Evolutionary conservation across 1,140 invertebrate genomes (phyloP).

Genomic region (Drosophila neocordata): DNA sequence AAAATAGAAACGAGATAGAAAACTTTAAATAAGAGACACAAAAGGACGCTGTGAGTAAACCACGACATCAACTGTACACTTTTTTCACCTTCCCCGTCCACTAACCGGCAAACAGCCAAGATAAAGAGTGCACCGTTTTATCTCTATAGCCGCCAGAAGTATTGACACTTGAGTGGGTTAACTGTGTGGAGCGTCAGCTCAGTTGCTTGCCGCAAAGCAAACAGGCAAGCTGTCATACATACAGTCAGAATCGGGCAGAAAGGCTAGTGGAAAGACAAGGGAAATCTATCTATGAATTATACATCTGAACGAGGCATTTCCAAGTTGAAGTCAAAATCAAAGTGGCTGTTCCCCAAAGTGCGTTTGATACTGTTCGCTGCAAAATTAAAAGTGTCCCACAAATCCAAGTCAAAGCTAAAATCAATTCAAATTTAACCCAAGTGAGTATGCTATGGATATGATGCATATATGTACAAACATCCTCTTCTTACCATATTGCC

Average conservation of each 20-base stretch:
- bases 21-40: conserved; percentile 20
- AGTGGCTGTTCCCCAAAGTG: conserved; percentile 10
- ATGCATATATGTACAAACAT: background rate
- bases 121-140: conserved; percentile 7
- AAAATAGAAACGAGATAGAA: conserved; percentile 24
- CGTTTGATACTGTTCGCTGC: conserved; percentile 4
- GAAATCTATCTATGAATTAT: conserved; percentile 38
- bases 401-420: conserved; percentile 17
- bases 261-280: conserved; percentile 2
- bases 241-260: background rate
- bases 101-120: background rate
- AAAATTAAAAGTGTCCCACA: conserved; percentile 15
- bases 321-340: background rate
- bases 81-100: background rate
- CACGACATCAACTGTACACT: background rate
- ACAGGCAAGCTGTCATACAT: conserved; percentile 14
- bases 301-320: background rate
- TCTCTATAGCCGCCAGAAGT: conserved; percentile 15
- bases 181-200: conserved; percentile 19
- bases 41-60: conserved; percentile 37
- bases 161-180: conserved; percentile 21
- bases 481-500: background rate
- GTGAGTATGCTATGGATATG: conserved; percentile 14
- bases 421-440: conserved; percentile 13
- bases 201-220: conserved; percentile 43